A percentile compares a stretch with the other conserved stretches of the same genome.
Conservation (phyloP, 2,888 invertebrate species). For the Diarsia mendica region DNA sequence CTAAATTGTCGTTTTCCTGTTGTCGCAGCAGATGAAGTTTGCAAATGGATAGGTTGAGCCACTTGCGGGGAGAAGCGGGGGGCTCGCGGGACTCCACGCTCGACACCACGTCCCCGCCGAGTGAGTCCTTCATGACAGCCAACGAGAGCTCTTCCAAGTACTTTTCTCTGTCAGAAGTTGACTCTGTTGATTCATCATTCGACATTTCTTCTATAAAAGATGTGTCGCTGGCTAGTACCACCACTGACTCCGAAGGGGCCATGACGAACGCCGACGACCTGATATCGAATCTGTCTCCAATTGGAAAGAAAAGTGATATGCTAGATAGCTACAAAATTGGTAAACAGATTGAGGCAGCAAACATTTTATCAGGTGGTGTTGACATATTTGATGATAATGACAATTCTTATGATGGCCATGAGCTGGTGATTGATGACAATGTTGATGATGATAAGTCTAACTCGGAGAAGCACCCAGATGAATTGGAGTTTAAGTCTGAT, state of each 20-base stretch:
- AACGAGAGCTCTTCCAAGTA: slow-evolving; percentile 86
- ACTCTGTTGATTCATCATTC: slow-evolving; percentile 84
- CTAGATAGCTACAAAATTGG: slow-evolving; percentile 84
- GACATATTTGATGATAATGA: slow-evolving; percentile 89
- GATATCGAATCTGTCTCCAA: slow-evolving; percentile 82
- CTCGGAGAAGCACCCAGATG: slow-evolving; percentile 71
- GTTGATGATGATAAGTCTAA: slow-evolving; percentile 80
- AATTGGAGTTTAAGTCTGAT: slow-evolving; percentile 68
- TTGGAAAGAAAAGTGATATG: slow-evolving; percentile 80
- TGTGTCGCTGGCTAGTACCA: slow-evolving; percentile 72
- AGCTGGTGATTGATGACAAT: slow-evolving; percentile 88
- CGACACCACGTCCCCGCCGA: slow-evolving; percentile 82
- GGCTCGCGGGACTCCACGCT: slow-evolving; percentile 83
- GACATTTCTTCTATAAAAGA: slow-evolving; percentile 82
- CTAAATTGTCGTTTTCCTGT: slow-evolving; percentile 70
- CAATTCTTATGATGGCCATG: slow-evolving; percentile 88
- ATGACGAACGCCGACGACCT: slow-evolving; percentile 75
- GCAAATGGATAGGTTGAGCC: slow-evolving; percentile 88
- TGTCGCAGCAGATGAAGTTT: slow-evolving; percentile 86
- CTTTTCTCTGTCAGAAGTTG: slow-evolving; percentile 85
- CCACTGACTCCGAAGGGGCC: slow-evolving; percentile 72
- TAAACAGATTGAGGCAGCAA: slow-evolving; percentile 87
- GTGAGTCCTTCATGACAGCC: slow-evolving; percentile 85
- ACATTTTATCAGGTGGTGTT: slow-evolving; percentile 87
- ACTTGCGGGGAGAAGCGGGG: slow-evolving; percentile 84